Evolutionary conservation across 2,888 invertebrate genomes (phyloP), one percentile per base, ranked within the genome.

Genomic region (Eurois occulta): DNA sequence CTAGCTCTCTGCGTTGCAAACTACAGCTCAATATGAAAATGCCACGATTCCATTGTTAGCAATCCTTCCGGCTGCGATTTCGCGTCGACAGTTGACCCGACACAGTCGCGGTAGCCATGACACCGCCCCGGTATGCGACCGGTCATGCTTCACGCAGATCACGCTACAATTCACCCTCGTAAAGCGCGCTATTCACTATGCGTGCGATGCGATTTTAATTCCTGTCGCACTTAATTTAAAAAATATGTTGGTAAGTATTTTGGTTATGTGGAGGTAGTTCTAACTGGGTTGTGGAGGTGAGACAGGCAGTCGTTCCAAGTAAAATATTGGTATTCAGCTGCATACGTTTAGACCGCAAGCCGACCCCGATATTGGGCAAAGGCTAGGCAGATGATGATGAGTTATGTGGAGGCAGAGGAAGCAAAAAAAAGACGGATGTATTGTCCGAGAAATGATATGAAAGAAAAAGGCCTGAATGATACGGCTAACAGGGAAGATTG

Each of bases 21-120:
- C 62, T 67, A n/a, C 24, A 55, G 46, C 72, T 69, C 62, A 16
- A 67, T 77, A 32, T 35, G 18, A 68, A 81, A 62, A 28, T 24
- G 16, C 35, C 21, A 28, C 41, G 48, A 28, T 13, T 43, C 62
- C 68, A 43, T 73, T 70, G 55, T 83, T 70, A 75, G 3, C 38
- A 28, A 18, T 48, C 24, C n/a, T 48, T 66, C 43, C 55, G 35
- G 67, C 16, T 21, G 52, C 55, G 60, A 65, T 58, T 69, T 46
- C 18, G 24, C 10, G 68, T 65, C 52, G 73, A 43, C 64, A 48
- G 72, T 58, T 85, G 79, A 84, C 82, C 82, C 67, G 70, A 58
- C 58, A 67, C 60, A 70, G 72, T 70, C 75, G 75, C 78, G 87
- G 89, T 92, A 87, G 86, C 91, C 90, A 91, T 91, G 85, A 87